Base-by-base conservation (phyloP, 2,888 invertebrate genomes). In the Pterobdella sp. region DNA sequence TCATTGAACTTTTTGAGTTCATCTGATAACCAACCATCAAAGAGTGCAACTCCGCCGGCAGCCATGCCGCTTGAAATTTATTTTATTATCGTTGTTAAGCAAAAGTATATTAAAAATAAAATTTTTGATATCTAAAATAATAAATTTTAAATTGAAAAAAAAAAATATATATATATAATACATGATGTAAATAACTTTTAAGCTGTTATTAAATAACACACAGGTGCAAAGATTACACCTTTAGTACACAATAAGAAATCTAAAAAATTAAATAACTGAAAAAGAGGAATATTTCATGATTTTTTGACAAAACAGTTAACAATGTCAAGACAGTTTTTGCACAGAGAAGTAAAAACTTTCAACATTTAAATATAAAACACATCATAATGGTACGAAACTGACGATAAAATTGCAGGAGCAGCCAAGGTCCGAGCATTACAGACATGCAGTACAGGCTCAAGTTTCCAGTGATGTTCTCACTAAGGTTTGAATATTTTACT, bases 391-490 rank as follows among this genome's bases (percentile, higher is more conserved):
- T 7, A 14, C 22, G 14, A 7, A 63, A 63, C 63, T 10, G n/a
- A 63, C 22, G 7, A 42, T 42, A 22, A 42, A 42, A 42, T 69
- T 71, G 4, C 73, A 76, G 76, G 74, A 81, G 79, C 79, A 78
- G 74, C 79, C 80, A 0, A 76, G 81, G 74, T 78, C 92, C 85
- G 95, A 95, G 88, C 94, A 94, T 85, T 96, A 96, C 88, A 90
- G 95, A 85, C 92, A 92, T 88, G 95, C 95, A 81, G 94, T 94
- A 84, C 77, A 77, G 75, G 90, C 93, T 85, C 90, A 92, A 81
- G 18, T 74, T 18, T 88, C 90, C 87, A 91, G 87, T 90, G 91
- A 88, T 86, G 94, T 72, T 65, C 72, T 74, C 34, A 31, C 74
- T 10, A 35, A 56, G 60, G 60, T 56, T 56, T 22, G n/a, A n/a